Evolutionary conservation across 2,888 invertebrate species (phyloP), one percentile per base, ranked within the genome.

Genomic region (Macaria notata): DNA sequence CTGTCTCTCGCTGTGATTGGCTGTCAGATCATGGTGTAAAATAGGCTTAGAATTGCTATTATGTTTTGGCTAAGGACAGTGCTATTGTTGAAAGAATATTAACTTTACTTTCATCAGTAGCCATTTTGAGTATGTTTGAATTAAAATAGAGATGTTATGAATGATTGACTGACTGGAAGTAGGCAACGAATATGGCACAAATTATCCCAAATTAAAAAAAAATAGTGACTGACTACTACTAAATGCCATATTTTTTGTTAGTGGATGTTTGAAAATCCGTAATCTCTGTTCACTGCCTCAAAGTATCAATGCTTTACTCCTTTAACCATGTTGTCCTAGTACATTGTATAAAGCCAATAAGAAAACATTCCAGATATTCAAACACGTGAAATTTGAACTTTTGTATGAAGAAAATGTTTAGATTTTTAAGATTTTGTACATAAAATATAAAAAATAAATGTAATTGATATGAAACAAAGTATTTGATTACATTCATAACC

Each of bases 361-460:
- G 83, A 72, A 79, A 84, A 90, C 91, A 91, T 91, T 91, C 91
- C 91, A 91, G 84, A 83, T 88, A 87, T 77, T 86, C 85, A 81
- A 67, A 80, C 85, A 84, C 81, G 75, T 84, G 81, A 84, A 83
- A 87, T 87, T 89, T 90, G 86, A 88, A 89, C 88, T 90, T 91
- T 90, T 90, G 88, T 91, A 90, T 82, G 86, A 84, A 75, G 54
- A 79, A 83, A 87, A 70, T 75, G 75, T 80, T 79, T 89, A 90
- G 87, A 85, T 88, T 84, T 88, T 60, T 89, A 89, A 90, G 91
- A 84, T 91, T 91, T 91, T 91, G 91, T 91, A 91, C 89, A 91
- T 91, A 91, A 84, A 87, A 88, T 86, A 42, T 83, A 88, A 41
- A 88, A 52, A 54, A 90, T 90, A 91, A 90, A 90, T 91, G 90